These are phyloP conservation scores for Oreonectes daqikongensis DNA, from an alignment of 2,797 vertebrate genomes.

Conservation along the genomic window DNA sequence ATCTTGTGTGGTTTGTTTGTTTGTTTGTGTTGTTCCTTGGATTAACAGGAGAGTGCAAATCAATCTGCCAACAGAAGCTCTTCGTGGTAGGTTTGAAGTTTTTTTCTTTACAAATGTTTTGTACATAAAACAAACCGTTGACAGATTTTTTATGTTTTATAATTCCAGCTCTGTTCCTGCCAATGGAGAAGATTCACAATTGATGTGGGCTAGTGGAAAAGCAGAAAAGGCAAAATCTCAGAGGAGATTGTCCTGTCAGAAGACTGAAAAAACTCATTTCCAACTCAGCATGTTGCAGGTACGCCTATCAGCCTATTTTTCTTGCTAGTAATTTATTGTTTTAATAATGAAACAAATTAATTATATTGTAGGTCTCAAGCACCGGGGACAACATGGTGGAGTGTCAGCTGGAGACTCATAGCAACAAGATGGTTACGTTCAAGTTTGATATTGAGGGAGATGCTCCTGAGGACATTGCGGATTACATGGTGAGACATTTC, in stretches of 20 bases:
- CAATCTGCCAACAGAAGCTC: constrained; percentile 69
- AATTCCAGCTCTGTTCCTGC: constrained; percentile 67
- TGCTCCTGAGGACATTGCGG: constrained; percentile 90
- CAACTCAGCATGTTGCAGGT: constrained; percentile 92
- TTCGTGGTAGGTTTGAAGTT: constrained; percentile 71
- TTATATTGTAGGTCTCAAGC: constrained; percentile 79
- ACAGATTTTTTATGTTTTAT: constrained; percentile 25
- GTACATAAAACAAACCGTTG: background rate
- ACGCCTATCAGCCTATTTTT: background rate
- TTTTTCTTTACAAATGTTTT: background rate
- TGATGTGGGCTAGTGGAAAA: constrained; percentile 79
- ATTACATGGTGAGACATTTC: constrained; percentile 84
- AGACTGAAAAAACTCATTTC: constrained; percentile 86
- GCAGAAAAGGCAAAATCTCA: constrained; percentile 82
- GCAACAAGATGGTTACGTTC: constrained; percentile 96
- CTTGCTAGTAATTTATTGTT: background rate
- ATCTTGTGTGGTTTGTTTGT: constrained; percentile 53
- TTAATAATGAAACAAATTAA: background rate
- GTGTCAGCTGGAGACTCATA: constrained; percentile 94
- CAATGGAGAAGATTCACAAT: constrained; percentile 72
- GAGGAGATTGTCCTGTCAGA: constrained; percentile 83
- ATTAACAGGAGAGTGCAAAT: constrained; percentile 70
- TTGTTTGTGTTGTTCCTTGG: constrained; percentile 46
- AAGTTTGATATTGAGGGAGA: constrained; percentile 96
- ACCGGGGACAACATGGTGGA: constrained; percentile 94